A percentile compares a stretch with the other conserved stretches of the same genome.
Conservation (phyloP, 2,113 vertebrate genomes). For the Syrmaticus mikado region DNA sequence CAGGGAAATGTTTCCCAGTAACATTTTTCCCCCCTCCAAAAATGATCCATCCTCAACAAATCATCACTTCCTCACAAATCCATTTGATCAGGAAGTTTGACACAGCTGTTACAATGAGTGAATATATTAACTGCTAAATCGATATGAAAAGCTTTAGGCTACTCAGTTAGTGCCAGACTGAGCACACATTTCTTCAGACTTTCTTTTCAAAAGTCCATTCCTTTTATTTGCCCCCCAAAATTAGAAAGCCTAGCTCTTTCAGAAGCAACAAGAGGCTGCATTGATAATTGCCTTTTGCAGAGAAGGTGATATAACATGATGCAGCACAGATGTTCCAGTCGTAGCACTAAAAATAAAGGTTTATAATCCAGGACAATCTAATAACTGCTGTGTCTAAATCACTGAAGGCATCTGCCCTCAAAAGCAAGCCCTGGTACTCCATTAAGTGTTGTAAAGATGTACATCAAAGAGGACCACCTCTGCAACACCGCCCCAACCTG, state of each 20-base stretch:
- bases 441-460: accelerated
- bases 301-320: not conserved
- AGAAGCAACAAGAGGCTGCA: not conserved
- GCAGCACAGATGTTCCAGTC: not conserved
- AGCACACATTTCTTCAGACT: not conserved
- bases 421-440: not conserved
- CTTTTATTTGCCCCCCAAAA: not conserved
- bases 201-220: not conserved
- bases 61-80: not conserved
- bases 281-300: not conserved
- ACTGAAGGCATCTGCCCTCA: not conserved
- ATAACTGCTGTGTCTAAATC: not conserved
- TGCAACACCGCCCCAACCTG: not conserved
- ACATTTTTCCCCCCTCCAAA: accelerated
- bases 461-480: not conserved
- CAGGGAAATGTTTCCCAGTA: too few relatives aligned
- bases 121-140: not conserved
- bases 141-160: not conserved
- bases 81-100: not conserved
- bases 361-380: not conserved
- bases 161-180: not conserved
- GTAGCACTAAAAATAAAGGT: not conserved
- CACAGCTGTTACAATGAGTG: accelerated
- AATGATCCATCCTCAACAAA: not conserved
- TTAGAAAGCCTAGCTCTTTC: not conserved